Evolutionary conservation across 2,888 invertebrate species (phyloP), one percentile per base, ranked within the genome.

Genomic region (Raillietiella orientalis): DNA sequence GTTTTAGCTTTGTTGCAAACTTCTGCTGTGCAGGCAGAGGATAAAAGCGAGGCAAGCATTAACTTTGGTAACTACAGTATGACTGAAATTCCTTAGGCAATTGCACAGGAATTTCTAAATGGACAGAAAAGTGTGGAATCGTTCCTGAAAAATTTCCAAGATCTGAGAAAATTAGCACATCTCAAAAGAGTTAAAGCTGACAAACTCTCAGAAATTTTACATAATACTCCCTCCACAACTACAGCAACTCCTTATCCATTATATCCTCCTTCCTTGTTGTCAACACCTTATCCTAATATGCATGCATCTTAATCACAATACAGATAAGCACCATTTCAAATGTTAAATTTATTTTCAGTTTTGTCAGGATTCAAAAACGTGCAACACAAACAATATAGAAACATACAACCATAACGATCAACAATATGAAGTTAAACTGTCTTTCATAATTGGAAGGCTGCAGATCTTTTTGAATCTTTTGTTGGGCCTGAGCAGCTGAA

Each of bases 11-110:
- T 87, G 24, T 52, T 93, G 9, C 77, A 84, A 53, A 66, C 84
- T 6, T 69, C 79, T 8, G 71, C 82, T 14, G 74, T 79, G 16
- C 71, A 84, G 51, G 64, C 69, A 28, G 93, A 93, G 45, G 87
- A 90, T 41, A 64, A 75, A 40, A 74, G 84, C 1, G 93, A 93
- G 45, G 59, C 59, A 39, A 31, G 32, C 15, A n/a, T 3, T 28
- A 14, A 9, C 14, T 15, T 8, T 23, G 4, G 9, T 11, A n/a
- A 15, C 16, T 9, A 25, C n/a, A 25, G 12, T 23, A 23, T 14
- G 16, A 16, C 10, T 13, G 15, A 22, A 27, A 9, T 26, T 25
- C 28, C 24, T 28, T 35, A 59, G 50, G 57, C 56, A 32, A 44
- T 69, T 23, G 66, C 75, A 0, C 66, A 72, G 38, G 59, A 65